Conservation (phyloP, 2,113 vertebrate genomes). For the Pachycephala philippinensis region DNA sequence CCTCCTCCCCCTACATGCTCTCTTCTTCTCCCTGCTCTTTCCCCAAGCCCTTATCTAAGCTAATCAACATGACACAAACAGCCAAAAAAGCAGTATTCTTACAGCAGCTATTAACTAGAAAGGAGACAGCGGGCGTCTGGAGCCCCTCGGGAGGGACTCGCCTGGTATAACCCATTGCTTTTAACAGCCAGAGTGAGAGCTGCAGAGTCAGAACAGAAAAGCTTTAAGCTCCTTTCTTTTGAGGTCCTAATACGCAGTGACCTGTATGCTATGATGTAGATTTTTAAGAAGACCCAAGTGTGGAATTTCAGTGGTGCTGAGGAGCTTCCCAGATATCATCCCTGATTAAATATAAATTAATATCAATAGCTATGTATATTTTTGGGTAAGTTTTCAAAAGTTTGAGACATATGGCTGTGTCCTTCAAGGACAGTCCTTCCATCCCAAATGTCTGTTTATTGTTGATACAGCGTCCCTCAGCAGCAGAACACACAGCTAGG, state of each 20-base stretch:
- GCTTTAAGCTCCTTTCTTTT: neutral
- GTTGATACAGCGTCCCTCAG: neutral
- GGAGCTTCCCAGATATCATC: neutral
- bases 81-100: neutral
- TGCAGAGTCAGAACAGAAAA: neutral
- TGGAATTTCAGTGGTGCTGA: neutral
- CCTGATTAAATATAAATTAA: neutral
- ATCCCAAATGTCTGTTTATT: neutral
- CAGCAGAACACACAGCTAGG: neutral
- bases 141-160: neutral
- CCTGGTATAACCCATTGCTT: neutral
- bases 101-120: neutral
- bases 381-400: neutral
- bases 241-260: neutral
- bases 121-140: neutral
- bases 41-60: constrained; percentile 11
- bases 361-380: neutral
- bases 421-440: neutral
- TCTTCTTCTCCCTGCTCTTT: neutral
- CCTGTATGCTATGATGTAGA: neutral
- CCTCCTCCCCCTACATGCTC: neutral
- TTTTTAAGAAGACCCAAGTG: neutral
- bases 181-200: neutral
- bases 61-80: constrained; percentile 21
- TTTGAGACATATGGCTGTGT: fast-evolving